Evolutionary conservation across 2,113 vertebrate species (phyloP).

Genomic region (Strigops habroptila): DNA sequence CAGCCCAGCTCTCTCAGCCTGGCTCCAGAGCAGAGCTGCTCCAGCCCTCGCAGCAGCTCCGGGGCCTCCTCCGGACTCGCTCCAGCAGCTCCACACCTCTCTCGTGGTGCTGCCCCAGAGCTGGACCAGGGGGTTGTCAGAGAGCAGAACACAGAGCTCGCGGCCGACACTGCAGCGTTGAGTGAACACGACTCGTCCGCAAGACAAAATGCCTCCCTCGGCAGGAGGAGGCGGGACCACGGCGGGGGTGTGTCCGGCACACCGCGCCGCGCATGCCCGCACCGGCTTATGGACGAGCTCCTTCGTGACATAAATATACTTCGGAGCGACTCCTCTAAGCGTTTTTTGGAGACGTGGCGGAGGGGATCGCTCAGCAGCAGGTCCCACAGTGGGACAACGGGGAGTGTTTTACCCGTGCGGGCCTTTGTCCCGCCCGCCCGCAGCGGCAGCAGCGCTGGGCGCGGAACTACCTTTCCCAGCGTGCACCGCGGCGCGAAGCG

Average conservation of each 20-base stretch:
- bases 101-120: too few species aligned
- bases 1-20: too few species aligned
- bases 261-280: background rate
- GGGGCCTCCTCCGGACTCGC: background rate
- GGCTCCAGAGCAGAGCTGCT: too few species aligned
- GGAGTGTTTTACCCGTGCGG: background rate
- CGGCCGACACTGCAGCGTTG: too few species aligned
- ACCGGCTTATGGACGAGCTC: background rate
- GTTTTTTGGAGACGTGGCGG: fast-evolving
- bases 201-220: background rate
- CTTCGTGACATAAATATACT: too few species aligned
- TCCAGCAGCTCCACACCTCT: background rate
- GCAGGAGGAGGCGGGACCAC: background rate
- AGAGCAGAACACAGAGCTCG: too few species aligned
- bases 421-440: background rate
- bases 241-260: too few species aligned
- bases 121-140: too few species aligned
- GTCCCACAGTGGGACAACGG: background rate
- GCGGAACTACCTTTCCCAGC: background rate
- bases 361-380: background rate
- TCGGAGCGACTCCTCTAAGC: background rate
- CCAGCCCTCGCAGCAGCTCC: background rate
- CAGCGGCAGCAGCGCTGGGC: background rate
- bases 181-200: background rate
- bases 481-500: too few species aligned